Evolutionary conservation across 2,797 vertebrate species (phyloP), one percentile per base, ranked within the genome.

Genomic region (Lutjanus argentimaculatus): DNA sequence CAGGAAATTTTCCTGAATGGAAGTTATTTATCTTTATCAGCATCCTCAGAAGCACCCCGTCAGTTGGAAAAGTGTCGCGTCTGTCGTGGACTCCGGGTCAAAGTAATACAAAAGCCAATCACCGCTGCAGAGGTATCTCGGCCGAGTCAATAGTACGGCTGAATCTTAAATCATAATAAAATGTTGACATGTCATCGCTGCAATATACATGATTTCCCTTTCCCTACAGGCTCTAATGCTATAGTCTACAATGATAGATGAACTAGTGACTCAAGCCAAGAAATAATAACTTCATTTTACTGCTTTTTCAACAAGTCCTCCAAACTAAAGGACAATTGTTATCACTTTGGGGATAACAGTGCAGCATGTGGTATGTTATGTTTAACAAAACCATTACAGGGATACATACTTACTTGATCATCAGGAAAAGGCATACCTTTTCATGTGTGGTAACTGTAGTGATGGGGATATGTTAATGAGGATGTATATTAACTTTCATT

Each of bases 1-100:
- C 96, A 95, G 95, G 96, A 97, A 96, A 97, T 97, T 93, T 97
- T 95, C 93, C 94, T 95, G 95, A 96, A 96, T 97, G 95, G 92
- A 96, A 95, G 96, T 96, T 97, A 97, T 97, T 97, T 96, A 96
- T 97, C 97, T 97, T 96, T 95, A 97, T 98, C 95, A 96, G 89
- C 67, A 86, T 85, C 87, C 95, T 94, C 89, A 95, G 92, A 93
- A 70, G 92, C 94, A 94, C 87, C 83, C 93, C 95, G 96, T 95
- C 96, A 95, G 94, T 96, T 95, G 94, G 93, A 91, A 93, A 92
- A 86, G 84, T 90, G 87, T 59, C 62, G 65, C 56, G 17, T 66
- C 69, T 58, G 55, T 49, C 42, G 59, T 15, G 72, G 62, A 84
- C 73, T 67, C 57, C 11, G 56, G 56, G 56, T 77, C 36, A 57